Conservation (phyloP, 1,140 invertebrate genomes). For the Neodiprion fabricii region DNA sequence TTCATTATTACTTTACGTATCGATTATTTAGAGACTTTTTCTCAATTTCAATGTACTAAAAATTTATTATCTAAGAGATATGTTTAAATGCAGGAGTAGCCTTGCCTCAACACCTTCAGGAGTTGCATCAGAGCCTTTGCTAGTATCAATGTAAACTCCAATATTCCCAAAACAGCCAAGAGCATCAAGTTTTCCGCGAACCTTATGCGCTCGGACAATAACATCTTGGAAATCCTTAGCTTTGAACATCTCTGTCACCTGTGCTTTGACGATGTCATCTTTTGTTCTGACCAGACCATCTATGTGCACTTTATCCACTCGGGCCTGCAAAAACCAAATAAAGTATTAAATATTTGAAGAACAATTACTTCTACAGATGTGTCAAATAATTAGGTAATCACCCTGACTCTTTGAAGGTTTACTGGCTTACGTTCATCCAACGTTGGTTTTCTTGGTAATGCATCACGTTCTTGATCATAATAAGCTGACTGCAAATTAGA, state of each 20-base stretch:
- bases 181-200: constrained; percentile 73
- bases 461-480: constrained; percentile 17
- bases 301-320: constrained; percentile 80
- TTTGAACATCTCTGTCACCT: constrained; percentile 75
- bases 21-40: not conserved
- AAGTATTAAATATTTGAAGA: constrained; percentile 9
- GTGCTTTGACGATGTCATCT: constrained; percentile 79
- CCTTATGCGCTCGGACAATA: constrained; percentile 67
- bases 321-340: constrained; percentile 63
- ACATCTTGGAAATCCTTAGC: constrained; percentile 73
- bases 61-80: constrained; percentile 19
- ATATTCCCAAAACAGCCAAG: constrained; percentile 86
- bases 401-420: constrained; percentile 41
- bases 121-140: constrained; percentile 71
- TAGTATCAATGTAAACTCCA: constrained; percentile 83
- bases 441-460: constrained; percentile 20
- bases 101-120: constrained; percentile 80
- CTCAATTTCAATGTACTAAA: constrained; percentile 12
- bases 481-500: constrained; percentile 23
- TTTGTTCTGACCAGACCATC: constrained; percentile 84
- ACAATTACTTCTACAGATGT: constrained; percentile 2
- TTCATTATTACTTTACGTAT: not conserved
- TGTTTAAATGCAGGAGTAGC: constrained; percentile 25
- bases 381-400: constrained; percentile 30
- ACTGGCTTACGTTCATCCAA: constrained; percentile 23